These are phyloP conservation scores for Drosophila birchii DNA, from an alignment of 2,888 invertebrate genomes.

Conservation along the genomic window DNA sequence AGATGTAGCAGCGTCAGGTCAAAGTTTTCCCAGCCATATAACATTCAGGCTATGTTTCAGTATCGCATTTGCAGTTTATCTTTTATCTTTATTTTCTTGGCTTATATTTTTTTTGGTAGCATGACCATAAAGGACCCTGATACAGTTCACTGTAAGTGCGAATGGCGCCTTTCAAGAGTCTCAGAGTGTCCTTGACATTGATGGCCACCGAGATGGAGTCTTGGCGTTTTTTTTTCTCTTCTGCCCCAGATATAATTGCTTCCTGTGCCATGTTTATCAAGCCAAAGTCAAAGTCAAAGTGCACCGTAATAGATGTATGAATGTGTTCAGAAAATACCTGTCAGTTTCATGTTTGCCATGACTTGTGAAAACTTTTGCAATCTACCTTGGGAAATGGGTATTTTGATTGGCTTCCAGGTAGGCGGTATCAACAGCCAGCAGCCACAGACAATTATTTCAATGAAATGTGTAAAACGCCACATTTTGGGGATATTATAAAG, in stretches of 20 bases:
- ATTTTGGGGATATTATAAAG: slow-evolving; percentile 6
- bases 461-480: slow-evolving; percentile 1
- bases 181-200: slow-evolving; percentile 55
- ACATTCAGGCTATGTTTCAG: slow-evolving; percentile 34
- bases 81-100: slow-evolving; percentile 16
- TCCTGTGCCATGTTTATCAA: slow-evolving; percentile 49
- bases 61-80: slow-evolving; percentile 49
- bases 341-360: slow-evolving; percentile 30
- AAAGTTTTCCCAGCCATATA: slow-evolving; percentile 48
- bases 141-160: slow-evolving; percentile 49
- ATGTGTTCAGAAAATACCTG: slow-evolving; percentile 14
- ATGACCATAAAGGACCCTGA: slow-evolving; percentile 35
- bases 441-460: slow-evolving; percentile 14
- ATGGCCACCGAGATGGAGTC: slow-evolving; percentile 3
- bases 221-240: slow-evolving; percentile 18
- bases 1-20: slow-evolving; percentile 37
- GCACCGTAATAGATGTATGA: slow-evolving; percentile 24
- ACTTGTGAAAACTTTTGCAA: slow-evolving; percentile 25
- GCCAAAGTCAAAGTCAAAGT: slow-evolving; percentile 28
- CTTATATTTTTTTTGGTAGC: not conserved
- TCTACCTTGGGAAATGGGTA: slow-evolving; percentile 23
- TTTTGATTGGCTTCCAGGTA: slow-evolving; percentile 15
- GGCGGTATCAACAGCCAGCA: not conserved
- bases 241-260: slow-evolving; percentile 58
- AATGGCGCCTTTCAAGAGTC: slow-evolving; percentile 40